phyloP scores from a whole-genome alignment of 2,888 invertebrate species.

The Agrochola macilenta region DNA sequence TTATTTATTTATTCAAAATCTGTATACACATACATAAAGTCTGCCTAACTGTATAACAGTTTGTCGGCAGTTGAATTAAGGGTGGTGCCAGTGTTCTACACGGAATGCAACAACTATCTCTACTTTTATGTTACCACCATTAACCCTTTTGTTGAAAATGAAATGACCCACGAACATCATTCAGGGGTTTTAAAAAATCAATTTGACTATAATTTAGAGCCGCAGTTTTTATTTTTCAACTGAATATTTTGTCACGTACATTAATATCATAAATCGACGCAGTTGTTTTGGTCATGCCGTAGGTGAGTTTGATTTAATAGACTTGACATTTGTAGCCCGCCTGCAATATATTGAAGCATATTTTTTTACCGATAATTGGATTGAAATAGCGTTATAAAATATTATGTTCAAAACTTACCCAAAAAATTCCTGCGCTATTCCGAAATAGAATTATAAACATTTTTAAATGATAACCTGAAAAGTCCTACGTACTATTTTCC shows the following conservation, averaged over 20 bases:
- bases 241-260: slow-evolving; percentile 31
- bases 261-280: slow-evolving; percentile 53
- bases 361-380: slow-evolving; percentile 29
- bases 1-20: too few relatives aligned
- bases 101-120: neutral
- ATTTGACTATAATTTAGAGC: slow-evolving; percentile 17
- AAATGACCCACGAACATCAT: neutral
- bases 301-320: slow-evolving; percentile 59
- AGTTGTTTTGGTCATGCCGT: slow-evolving; percentile 41
- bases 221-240: slow-evolving; percentile 44
- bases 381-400: slow-evolving; percentile 12
- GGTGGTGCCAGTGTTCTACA: too few relatives aligned
- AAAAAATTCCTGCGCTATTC: neutral
- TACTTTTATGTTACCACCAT: neutral
- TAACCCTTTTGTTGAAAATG: neutral
- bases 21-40: too few relatives aligned
- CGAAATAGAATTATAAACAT: neutral
- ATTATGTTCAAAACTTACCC: neutral
- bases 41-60: too few relatives aligned
- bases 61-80: too few relatives aligned
- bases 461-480: neutral
- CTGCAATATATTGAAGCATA: slow-evolving; percentile 31
- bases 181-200: slow-evolving; percentile 20
- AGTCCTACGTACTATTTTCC: neutral
- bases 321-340: slow-evolving; percentile 36